Evolutionary conservation across 2,797 vertebrate genomes (phyloP), one percentile per base, ranked within the genome.

Genomic region (Silurus aristotelis): DNA sequence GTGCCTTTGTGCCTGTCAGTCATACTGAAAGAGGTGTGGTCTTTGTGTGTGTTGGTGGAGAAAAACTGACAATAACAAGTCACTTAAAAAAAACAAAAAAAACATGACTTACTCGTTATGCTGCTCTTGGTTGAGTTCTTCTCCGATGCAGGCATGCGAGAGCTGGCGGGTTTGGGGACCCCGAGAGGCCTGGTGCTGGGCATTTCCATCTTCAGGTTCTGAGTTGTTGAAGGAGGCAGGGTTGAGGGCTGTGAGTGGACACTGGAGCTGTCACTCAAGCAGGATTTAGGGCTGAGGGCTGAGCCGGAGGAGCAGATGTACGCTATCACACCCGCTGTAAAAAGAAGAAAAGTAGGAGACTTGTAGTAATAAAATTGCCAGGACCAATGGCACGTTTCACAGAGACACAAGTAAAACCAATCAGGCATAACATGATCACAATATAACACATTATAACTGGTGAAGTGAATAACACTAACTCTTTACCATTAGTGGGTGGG

Each of bases 281-380:
- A 96, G 83, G 97, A 96, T 88, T 97, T 97, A 8, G 96, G 96
- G 92, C 96, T 96, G 88, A 97, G 96, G 90, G 96, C 94, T 9
- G 97, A 96, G 93, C 96, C 95, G 9, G 97, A 98, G 88, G 97
- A 98, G 88, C 96, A 96, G 92, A 98, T 97, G 86, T 99, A 99
- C 90, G 98, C 95, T 76, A 99, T 99, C 89, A 99, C 98, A 85
- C 98, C 96, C 90, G 97, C 98, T 99, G 84, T 82, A 87, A 68
- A 84, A 88, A 8, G 84, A 48, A 17, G 1, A 83, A 43, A 72
- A 17, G 68, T 3, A 84, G 1, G 14, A 48, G 2, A 66, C 10
- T 1, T 60, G 75, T 77, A 61, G 13, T 27, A 6, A 52, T 55
- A 25, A 15, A 76, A 31, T 55, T 14, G 6, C 8, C 25, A n/a